Base-by-base conservation (phyloP, 2,888 invertebrate species). In the Notodonta dromedarius region DNA sequence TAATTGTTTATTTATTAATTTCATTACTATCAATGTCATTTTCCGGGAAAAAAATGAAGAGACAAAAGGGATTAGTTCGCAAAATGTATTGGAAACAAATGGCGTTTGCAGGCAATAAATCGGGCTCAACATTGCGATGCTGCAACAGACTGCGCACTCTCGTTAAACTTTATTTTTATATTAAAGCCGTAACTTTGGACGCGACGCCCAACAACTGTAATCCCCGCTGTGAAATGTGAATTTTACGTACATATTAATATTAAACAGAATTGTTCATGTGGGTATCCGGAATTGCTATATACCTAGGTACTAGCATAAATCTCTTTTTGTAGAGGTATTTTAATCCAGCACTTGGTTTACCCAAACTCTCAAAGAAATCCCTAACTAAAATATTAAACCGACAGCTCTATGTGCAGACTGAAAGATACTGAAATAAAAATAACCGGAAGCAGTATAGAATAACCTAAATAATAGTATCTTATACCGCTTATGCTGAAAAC, bases 121-220 rank as follows among this genome's bases (percentile, higher is more conserved):
- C 86, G 86, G 71, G 88, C 86, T 88, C 85, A 87, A 85, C 88
- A 90, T 87, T 88, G 87, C 80, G 79, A 83, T 80, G 83, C 83
- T 84, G 87, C 89, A 86, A 79, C 91, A 88, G 84, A 83, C 88
- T 89, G 90, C 83, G 82, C 80, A 75, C 80, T 79, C 87, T 87
- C 90, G 90, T 91, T 88, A 90, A 89, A 91, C 87, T 91, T 92
- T 91, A 91, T 91, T 91, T 91, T 91, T 91, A 89, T 89, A 90
- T 90, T 88, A 88, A 89, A 87, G 80, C 88, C 88, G 90, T 91
- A 91, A 92, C 90, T 91, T 83, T 80, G 75, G 76, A 79, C 81
- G 83, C 78, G 80, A 83, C 84, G 78, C 79, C 82, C 80, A 82
- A 84, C 82, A 78, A 84, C 83, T 86, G 84, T 90, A 90, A 91